Evolutionary conservation across 2,113 vertebrate genomes (phyloP).

Genomic region (Osmerus eperlanus): DNA sequence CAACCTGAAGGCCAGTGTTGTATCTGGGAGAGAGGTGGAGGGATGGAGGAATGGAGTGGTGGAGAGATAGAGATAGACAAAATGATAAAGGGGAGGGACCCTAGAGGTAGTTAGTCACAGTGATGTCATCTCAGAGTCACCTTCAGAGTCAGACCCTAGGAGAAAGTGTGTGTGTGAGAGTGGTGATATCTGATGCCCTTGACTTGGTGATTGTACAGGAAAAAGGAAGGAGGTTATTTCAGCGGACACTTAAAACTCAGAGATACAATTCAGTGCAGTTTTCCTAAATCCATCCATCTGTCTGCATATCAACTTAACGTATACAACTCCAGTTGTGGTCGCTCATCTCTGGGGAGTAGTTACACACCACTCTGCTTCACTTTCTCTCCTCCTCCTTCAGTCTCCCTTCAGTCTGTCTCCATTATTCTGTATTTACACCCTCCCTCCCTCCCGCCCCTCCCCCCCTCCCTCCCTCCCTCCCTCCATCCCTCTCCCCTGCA

Average conservation of each 20-base stretch:
- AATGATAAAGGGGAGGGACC: neutral
- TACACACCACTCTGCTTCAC: too few relatives aligned
- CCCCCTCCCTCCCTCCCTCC: too few relatives aligned
- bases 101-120: slow-evolving; percentile 25
- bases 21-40: neutral
- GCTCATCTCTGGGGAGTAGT: too few relatives aligned
- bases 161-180: slow-evolving; percentile 1
- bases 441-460: neutral
- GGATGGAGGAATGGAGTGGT: neutral
- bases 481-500: slow-evolving; percentile 41
- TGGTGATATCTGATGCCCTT: slow-evolving; percentile 23
- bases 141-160: slow-evolving; percentile 24
- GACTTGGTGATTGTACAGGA: too few relatives aligned
- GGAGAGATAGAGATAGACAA: neutral
- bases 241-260: too few relatives aligned
- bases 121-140: slow-evolving; percentile 41
- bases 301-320: too few relatives aligned
- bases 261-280: too few relatives aligned
- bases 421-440: neutral
- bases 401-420: neutral
- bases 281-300: too few relatives aligned
- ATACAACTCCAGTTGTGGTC: too few relatives aligned
- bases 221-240: too few relatives aligned
- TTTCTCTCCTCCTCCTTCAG: slow-evolving; percentile 15
- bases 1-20: too few relatives aligned